Evolutionary conservation across 2,113 vertebrate species (phyloP).

Genomic region (Ptilonorhynchus violaceus): DNA sequence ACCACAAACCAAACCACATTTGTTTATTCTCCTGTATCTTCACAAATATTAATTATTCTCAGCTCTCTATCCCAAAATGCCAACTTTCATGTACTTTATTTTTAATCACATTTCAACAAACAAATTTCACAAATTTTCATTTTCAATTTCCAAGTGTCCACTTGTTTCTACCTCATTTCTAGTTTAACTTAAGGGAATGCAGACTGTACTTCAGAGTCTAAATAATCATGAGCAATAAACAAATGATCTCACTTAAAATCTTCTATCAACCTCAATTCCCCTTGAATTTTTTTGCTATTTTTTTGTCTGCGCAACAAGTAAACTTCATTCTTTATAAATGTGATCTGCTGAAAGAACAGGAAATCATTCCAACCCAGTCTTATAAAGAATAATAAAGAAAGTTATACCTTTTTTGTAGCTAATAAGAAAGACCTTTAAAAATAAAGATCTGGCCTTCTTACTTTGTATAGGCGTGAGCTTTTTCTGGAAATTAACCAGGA

Average conservation of each 20-base stretch:
- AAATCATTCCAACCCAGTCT: not conserved
- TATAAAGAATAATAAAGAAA: not conserved
- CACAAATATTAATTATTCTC: not conserved
- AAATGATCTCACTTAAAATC: not conserved
- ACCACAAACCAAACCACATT: not conserved
- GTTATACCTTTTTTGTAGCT: not conserved
- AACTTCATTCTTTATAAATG: not conserved
- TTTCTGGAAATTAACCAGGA: not conserved
- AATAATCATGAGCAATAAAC: not conserved
- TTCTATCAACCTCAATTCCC: not conserved
- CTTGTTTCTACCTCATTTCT: not conserved
- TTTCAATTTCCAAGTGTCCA: not conserved
- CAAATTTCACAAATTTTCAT: not conserved
- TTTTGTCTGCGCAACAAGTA: not conserved
- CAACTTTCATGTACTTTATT: not conserved
- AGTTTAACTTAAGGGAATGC: not conserved
- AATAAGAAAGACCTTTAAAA: not conserved
- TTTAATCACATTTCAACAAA: constrained; percentile 14
- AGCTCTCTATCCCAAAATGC: not conserved
- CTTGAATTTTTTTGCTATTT: not conserved
- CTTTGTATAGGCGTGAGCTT: not conserved
- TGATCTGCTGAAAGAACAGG: not conserved
- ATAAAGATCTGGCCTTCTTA: not conserved
- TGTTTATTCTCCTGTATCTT: not conserved
- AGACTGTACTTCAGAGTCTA: not conserved